Conservation (phyloP, 2,888 invertebrate genomes). For the Nineta flava region DNA sequence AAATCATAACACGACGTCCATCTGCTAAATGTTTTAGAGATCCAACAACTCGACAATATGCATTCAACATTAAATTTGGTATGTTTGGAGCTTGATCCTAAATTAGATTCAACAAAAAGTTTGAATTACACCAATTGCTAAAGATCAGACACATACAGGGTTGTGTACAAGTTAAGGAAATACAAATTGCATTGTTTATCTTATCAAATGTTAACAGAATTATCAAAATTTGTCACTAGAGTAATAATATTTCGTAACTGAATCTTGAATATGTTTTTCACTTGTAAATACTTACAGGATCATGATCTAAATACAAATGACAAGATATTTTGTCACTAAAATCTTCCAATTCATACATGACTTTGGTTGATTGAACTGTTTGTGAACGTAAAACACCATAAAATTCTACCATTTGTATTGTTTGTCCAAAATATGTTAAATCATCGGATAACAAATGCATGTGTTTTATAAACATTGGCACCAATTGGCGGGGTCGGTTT, state of each 20-base stretch:
- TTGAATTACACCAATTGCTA: too few relatives aligned
- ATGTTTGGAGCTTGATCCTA: not conserved
- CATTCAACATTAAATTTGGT: not conserved
- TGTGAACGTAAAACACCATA: not conserved
- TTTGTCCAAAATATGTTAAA: not conserved
- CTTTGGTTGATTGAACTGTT: not conserved
- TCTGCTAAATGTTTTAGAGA: not conserved
- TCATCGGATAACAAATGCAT: not conserved
- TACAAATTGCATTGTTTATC: too few relatives aligned
- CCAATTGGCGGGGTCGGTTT: not conserved
- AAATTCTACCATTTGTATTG: not conserved
- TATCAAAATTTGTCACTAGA: too few relatives aligned
- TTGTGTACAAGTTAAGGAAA: too few relatives aligned
- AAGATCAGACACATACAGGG: too few relatives aligned
- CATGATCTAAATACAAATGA: not conserved
- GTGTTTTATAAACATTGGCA: not conserved
- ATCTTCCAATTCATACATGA: slow-evolving; percentile 3
- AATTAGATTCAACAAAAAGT: not conserved
- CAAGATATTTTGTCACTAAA: not conserved
- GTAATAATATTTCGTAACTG: too few relatives aligned
- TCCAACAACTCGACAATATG: not conserved
- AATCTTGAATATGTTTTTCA: too few relatives aligned
- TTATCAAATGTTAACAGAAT: too few relatives aligned
- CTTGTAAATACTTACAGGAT: slow-evolving; percentile 1
- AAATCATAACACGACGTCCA: not conserved